A percentile compares a stretch with the other conserved stretches of the same genome.
phyloP scores from a whole-genome alignment of 1,140 invertebrate genomes.

The Zophobas atratus region DNA sequence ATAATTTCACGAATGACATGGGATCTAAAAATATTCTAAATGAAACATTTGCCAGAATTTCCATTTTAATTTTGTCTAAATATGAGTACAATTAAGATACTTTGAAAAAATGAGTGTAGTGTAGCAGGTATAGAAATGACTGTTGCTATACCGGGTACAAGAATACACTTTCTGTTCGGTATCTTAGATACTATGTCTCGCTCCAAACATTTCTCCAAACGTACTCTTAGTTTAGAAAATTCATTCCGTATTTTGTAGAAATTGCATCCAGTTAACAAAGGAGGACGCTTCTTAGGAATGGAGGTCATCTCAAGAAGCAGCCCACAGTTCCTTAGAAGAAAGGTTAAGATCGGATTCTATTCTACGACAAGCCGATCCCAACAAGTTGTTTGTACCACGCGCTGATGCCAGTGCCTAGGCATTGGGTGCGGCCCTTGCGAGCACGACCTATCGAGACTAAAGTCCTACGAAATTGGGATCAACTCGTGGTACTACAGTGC shows the following conservation, averaged over 20 bases:
- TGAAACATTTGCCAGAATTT: too few species aligned
- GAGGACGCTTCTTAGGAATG: constrained; percentile 21
- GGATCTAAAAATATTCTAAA: too few species aligned
- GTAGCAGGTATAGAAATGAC: too few species aligned
- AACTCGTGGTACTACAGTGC: too few species aligned
- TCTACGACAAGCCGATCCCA: constrained; percentile 56
- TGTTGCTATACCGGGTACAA: too few species aligned
- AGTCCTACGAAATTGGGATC: too few species aligned
- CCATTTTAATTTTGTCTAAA: too few species aligned
- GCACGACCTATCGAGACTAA: too few species aligned
- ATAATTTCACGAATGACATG: too few species aligned
- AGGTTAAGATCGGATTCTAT: constrained; percentile 29
- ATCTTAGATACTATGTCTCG: not conserved
- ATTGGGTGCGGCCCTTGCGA: constrained; percentile 56
- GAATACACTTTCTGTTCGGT: too few species aligned
- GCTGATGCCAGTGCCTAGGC: constrained; percentile 68
- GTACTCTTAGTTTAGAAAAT: not conserved
- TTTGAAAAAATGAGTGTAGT: too few species aligned
- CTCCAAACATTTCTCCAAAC: constrained; percentile 46
- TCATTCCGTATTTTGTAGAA: constrained; percentile 6
- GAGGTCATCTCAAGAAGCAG: not conserved
- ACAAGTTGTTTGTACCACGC: constrained; percentile 64
- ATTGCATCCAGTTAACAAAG: constrained; percentile 3
- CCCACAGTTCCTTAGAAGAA: not conserved
- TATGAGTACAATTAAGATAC: too few species aligned